These are phyloP conservation scores for Patella pellucida DNA, from an alignment of 2,888 invertebrate species.

Conservation along the genomic window DNA sequence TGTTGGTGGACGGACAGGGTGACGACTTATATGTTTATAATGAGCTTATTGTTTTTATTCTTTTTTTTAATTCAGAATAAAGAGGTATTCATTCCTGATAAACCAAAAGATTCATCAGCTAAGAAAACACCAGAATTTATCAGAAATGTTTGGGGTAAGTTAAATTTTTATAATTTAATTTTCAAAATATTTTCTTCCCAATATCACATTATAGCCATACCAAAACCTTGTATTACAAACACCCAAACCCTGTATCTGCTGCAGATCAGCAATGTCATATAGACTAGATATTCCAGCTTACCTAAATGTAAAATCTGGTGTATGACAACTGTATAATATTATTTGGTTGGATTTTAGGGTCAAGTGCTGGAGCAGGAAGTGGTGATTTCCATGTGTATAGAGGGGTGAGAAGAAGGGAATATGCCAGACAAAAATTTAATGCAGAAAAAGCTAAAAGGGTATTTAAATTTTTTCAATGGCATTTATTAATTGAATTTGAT, in stretches of 20 bases:
- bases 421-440: constrained; percentile 93
- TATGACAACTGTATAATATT: neutral
- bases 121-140: constrained; percentile 89
- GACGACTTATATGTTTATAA: no score
- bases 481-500: neutral
- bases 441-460: constrained; percentile 88
- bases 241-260: neutral
- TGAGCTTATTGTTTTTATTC: neutral
- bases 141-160: constrained; percentile 91
- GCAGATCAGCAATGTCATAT: no score
- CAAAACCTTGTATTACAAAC: no score
- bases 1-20: no score
- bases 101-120: constrained; percentile 82
- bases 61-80: constrained; percentile 82
- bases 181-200: no score
- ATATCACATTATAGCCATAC: no score
- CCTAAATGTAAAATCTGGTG: no score
- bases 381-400: constrained; percentile 99
- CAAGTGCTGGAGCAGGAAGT: constrained; percentile 98
- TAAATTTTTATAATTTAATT: neutral
- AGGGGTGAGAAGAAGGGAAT: constrained; percentile 94
- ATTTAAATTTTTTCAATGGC: neutral
- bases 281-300: no score
- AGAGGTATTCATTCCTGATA: constrained; percentile 87
- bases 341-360: constrained; percentile 74